These are phyloP conservation scores for Octodonta nipae DNA, from an alignment of 2,888 invertebrate genomes.

Conservation along the genomic window DNA sequence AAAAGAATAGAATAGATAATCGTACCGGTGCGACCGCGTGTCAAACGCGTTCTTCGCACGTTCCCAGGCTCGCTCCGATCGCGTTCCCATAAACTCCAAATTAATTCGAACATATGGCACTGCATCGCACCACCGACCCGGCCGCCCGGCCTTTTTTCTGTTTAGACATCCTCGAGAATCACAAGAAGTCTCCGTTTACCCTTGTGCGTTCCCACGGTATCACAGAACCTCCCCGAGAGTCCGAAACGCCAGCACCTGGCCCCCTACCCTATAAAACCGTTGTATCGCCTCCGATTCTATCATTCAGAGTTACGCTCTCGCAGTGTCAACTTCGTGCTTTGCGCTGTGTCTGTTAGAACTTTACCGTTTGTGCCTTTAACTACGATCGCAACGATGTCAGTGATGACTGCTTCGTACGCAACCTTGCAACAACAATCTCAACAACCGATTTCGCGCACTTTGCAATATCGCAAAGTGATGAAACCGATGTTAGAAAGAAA, in stretches of 20 bases:
- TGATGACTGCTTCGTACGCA: conserved; percentile 5
- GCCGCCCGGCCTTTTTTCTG: conserved; percentile 11
- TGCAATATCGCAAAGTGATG: conserved; percentile 89
- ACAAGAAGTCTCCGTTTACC: conserved; percentile 1
- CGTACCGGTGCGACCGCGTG: not conserved
- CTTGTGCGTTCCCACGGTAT: conserved; percentile 19
- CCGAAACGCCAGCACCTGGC: conserved; percentile 17
- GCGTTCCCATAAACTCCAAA: conserved; percentile 15
- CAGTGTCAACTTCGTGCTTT: conserved; percentile 20
- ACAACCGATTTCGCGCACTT: conserved; percentile 65
- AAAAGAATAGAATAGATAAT: not conserved
- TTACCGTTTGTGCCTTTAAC: too few species aligned
- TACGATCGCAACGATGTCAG: too few species aligned
- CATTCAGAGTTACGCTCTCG: conserved; percentile 36
- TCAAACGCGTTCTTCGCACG: conserved; percentile 18
- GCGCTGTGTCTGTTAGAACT: too few species aligned
- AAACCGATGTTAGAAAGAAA: conserved; percentile 83
- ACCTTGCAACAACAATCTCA: conserved; percentile 4
- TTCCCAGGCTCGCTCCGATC: conserved; percentile 15
- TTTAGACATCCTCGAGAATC: too few species aligned
- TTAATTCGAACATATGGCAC: conserved; percentile 11
- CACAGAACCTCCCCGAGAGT: conserved; percentile 7
- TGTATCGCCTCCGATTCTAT: conserved; percentile 29
- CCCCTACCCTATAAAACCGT: conserved; percentile 51
- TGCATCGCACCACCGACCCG: too few species aligned